Base-by-base conservation (phyloP, 2,888 invertebrate genomes). In the Stenotaenia linearis region DNA sequence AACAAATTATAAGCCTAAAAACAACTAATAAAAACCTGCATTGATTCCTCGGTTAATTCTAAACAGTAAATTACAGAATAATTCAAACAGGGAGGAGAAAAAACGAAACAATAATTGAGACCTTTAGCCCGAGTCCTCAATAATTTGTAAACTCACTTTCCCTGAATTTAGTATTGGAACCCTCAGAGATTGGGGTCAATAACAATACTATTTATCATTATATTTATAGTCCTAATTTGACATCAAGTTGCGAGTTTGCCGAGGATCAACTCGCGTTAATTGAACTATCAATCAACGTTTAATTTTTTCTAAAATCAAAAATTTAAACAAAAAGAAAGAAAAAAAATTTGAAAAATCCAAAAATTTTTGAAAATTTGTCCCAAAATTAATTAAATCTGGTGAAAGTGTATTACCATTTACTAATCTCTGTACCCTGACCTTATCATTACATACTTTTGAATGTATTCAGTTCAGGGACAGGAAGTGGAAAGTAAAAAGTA, bases 391-490 rank as follows among this genome's bases (percentile, higher is more conserved):
- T 69, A 2, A 25, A 10, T 9, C 25, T 12, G n/a, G 69, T 69
- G 28, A 69, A 69, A 69, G 28, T 28, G 9, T 69, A 28, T 45
- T 45, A 15, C n/a, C 45, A 12, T 28, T 69, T 69, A 69, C 12
- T 28, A 69, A 69, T 69, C 69, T 69, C 28, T 69, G 28, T 69
- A 69, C 69, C 69, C 69, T 69, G 69, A 69, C 69, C 69, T 69
- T 69, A 69, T 69, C 69, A 69, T 69, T 69, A 69, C 69, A 69
- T 69, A 69, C 25, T 69, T 45, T 69, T 69, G 28, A 69, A 69
- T 69, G 69, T 69, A 69, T 69, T 69, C 69, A 69, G 69, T 69
- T 69, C 69, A 69, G 23, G 69, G 69, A 69, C 69, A 69, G 69
- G 69, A 69, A 69, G 25, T 69, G 69, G 28, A 69, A 69, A 69